Conservation (phyloP, 2,113 vertebrate genomes). For the Gobiocypris rarus region DNA sequence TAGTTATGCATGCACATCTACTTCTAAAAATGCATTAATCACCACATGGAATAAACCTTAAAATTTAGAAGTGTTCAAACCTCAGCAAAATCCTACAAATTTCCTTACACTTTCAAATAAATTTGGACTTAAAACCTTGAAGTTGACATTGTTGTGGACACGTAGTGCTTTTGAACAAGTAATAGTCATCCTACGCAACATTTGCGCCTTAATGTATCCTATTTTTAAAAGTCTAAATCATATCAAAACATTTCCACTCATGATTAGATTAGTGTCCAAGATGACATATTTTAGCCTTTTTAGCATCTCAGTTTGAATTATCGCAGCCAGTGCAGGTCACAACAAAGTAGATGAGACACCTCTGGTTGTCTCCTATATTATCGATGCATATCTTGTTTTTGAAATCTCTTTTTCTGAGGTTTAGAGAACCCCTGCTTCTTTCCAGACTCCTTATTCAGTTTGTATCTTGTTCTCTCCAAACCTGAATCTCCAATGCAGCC, state of each 20-base stretch:
- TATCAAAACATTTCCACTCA: background rate
- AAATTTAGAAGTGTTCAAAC: too few species aligned
- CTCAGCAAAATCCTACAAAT: too few species aligned
- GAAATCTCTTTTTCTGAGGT: conserved; percentile 42
- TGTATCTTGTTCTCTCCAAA: conserved; percentile 56
- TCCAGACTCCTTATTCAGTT: conserved; percentile 11
- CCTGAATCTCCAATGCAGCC: conserved; percentile 46
- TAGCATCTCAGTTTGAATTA: background rate
- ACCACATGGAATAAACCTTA: too few species aligned
- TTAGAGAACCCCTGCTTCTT: conserved; percentile 36
- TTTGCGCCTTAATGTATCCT: background rate
- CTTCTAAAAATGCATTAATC: too few species aligned
- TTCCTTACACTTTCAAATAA: too few species aligned
- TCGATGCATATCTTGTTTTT: conserved; percentile 52
- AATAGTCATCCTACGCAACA: too few species aligned
- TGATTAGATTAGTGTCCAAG: conserved; percentile 33
- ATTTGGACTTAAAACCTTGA: too few species aligned
- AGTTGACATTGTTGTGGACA: too few species aligned
- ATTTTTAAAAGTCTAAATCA: background rate
- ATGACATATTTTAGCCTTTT: conserved; percentile 16
- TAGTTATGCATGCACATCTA: too few species aligned
- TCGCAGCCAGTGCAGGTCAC: background rate
- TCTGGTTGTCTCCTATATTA: conserved; percentile 17
- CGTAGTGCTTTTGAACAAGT: too few species aligned
- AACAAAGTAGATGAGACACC: conserved; percentile 22